A percentile compares a stretch with the other conserved stretches of the same genome.
Conservation (phyloP, 2,888 invertebrate genomes). For the Trichopria drosophilae region DNA sequence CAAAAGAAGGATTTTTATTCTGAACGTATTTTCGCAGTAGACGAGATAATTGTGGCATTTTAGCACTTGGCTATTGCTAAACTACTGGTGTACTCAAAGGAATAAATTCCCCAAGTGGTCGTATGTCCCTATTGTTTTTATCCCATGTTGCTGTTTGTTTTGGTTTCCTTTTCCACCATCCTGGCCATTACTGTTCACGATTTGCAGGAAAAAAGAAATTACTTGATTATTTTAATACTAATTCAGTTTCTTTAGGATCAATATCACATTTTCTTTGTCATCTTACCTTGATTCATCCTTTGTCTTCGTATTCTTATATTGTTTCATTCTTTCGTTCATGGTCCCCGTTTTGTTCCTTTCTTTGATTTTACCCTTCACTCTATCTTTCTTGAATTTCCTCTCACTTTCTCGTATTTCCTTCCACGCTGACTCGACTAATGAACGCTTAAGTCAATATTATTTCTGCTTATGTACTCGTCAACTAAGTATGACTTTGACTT, state of each 20-base stretch:
- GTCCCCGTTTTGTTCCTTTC: conserved; percentile 12
- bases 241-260: conserved; percentile 54
- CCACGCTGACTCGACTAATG: conserved; percentile 54
- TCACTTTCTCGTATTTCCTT: conserved; percentile 36
- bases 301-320: not conserved
- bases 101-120: too few species aligned
- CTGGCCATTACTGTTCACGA: too few species aligned
- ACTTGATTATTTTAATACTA: conserved; percentile 57
- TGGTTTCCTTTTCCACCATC: too few species aligned
- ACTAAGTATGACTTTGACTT: conserved; percentile 56
- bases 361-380: conserved; percentile 23
- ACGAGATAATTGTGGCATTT: too few species aligned
- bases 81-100: too few species aligned
- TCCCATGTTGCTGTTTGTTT: too few species aligned
- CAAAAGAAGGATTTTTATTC: too few species aligned
- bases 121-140: too few species aligned
- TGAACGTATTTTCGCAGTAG: too few species aligned
- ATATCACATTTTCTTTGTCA: conserved; percentile 36
- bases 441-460: conserved; percentile 57
- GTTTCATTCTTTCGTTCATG: conserved; percentile 12
- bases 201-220: conserved; percentile 38
- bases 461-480: conserved; percentile 56
- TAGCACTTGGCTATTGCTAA: too few species aligned
- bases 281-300: not conserved
- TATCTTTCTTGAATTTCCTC: conserved; percentile 13